Evolutionary conservation across 2,113 vertebrate species (phyloP), one percentile per base, ranked within the genome.

Genomic region (Mixornis gularis): DNA sequence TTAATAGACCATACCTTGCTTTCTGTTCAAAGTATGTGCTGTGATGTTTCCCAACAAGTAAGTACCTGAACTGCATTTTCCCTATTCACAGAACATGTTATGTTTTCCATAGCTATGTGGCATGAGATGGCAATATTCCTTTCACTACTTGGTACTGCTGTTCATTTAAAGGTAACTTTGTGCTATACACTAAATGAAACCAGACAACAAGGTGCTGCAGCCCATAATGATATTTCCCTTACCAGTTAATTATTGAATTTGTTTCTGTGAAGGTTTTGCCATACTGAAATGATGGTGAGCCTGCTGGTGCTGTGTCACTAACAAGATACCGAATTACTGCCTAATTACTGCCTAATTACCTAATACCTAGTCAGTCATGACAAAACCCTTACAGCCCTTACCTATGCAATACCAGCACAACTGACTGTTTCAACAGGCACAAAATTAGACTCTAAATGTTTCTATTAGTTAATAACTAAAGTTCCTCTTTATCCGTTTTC

Each of bases 1-100:
- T 95, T 96, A 96, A 93, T 68, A 96, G 79, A 89, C 25, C 13
- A 58, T 71, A 29, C 29, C 36, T 93, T 92, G 90, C 64, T 93
- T 90, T 96, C 82, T 56, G 10, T 76, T 73, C 26, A 24, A 13
- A 58, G 53, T 76, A 71, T 68, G 56, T 88, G 52, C 64, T 48
- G 53, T 94, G 93, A 93, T 51, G 78, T 85, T 84, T 21, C 60
- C 59, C 87, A 76, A 3, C 76, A 11, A 1, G 56, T 51, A 59
- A 62, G 70, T 46, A 34, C 51, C 40, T 85, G 4, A 30, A 46
- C n/a, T 77, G 52, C 40, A 63, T 89, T 92, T 95, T 90, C 65
- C 58, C 64, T 91, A 13, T 71, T 91, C 74, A 91, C 22, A 92
- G 80, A 90, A 93, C 12, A 27, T 7, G 5, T 30, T 40, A 4